phyloP scores from a whole-genome alignment of 2,888 invertebrate species.

The Drosophila merina region DNA sequence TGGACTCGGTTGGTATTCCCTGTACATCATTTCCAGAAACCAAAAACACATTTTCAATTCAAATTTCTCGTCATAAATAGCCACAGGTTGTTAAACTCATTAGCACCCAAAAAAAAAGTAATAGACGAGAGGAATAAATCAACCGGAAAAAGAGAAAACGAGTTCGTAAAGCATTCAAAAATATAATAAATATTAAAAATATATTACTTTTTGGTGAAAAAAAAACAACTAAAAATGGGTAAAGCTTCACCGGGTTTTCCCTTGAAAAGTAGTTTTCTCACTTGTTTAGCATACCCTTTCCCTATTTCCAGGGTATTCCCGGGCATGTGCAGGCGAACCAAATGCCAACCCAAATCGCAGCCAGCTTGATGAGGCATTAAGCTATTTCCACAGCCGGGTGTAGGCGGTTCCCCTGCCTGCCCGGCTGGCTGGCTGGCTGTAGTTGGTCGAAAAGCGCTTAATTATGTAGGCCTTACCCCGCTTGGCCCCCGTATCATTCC shows the following conservation, averaged over 20 bases:
- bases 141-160: constrained; percentile 27
- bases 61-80: constrained; percentile 34
- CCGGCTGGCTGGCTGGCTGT: constrained; percentile 3
- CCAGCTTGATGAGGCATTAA: constrained; percentile 36
- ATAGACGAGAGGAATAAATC: constrained; percentile 28
- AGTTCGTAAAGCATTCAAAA: background rate
- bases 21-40: constrained; percentile 19
- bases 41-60: constrained; percentile 24
- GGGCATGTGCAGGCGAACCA: constrained; percentile 15
- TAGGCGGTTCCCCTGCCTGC: constrained; percentile 18
- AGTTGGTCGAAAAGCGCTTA: constrained; percentile 36
- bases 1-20: constrained; percentile 34
- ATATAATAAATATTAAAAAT: background rate
- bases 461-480: constrained; percentile 23
- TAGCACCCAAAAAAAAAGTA: constrained; percentile 44
- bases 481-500: background rate
- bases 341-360: constrained; percentile 33
- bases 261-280: too few species aligned
- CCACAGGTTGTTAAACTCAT: constrained; percentile 68
- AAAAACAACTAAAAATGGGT: too few species aligned
- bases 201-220: background rate
- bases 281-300: background rate
- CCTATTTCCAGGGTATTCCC: constrained; percentile 23
- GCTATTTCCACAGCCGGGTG: constrained; percentile 26
- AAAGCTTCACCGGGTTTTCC: too few species aligned